Evolutionary conservation across 2,888 invertebrate genomes (phyloP), one percentile per base, ranked within the genome.

Genomic region (Palloptera scutellata): DNA sequence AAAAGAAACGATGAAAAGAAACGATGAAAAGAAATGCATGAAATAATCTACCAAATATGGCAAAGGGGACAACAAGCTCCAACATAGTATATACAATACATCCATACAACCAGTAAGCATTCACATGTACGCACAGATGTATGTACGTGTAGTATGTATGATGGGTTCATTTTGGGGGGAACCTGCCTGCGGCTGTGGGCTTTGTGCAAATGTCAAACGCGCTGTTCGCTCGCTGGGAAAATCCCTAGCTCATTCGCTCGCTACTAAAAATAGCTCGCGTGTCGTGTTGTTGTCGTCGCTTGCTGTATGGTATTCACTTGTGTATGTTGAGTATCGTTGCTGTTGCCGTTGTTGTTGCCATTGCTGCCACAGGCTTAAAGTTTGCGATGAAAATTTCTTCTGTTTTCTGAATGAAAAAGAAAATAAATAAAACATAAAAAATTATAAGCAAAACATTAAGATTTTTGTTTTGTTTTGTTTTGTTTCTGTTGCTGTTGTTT

Each of bases 341-440:
- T 30, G 30, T 30, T 30, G 30, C 6, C 30, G 30, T 4, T 6
- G 30, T 30, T 30, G 30, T 30, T 30, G 30, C 6, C 11, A 48
- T 15, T 48, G 48, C 11, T 15, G 10, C 13, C 48, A 48, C 15
- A 15, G 9, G 48, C 48, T 48, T n/a, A 48, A 48, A n/a, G 10
- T 15, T 48, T 48, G 10, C 11, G 48, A 13, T 5, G 48, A 13
- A 48, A 48, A 48, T n/a, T 48, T 13, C 13, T 13, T 12, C n/a
- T 48, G 48, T 15, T 48, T 48, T 48, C 48, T 48, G n/a, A 48
- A 48, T 48, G 48, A 48, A 48, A 48, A 48, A 48, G 48, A 48
- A 13, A 48, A 48, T 15, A 48, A 48, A n/a, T n/a, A 48, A 48
- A 48, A 48, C 48, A 48, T 48, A 3, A 48, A 48, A 30, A 48